Evolutionary conservation across 2,888 invertebrate species (phyloP).

Genomic region (Yponomeuta plumbellus): DNA sequence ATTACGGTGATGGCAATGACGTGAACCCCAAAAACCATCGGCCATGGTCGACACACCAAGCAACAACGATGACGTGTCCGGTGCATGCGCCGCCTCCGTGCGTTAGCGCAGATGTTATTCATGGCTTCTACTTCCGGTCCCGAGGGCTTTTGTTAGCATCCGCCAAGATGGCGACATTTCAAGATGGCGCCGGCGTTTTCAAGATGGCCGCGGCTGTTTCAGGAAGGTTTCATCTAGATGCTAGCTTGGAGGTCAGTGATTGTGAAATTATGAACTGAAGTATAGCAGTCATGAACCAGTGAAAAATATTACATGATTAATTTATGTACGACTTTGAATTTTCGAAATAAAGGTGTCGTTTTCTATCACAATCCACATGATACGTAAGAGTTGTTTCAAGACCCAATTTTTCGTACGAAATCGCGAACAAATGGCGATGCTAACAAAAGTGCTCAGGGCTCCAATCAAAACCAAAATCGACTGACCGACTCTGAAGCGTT

Average conservation of each 20-base stretch:
- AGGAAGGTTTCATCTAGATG: no score
- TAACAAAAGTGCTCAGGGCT: not conserved
- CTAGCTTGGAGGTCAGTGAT: no score
- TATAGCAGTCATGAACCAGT: no score
- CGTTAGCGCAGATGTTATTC: constrained; percentile 1
- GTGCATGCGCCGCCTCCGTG: constrained; percentile 11
- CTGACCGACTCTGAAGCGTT: constrained; percentile 65
- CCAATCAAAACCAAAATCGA: constrained; percentile 28
- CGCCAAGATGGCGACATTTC: not conserved
- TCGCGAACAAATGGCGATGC: not conserved
- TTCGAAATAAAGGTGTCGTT: no score
- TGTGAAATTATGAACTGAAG: no score
- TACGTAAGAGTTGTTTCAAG: no score
- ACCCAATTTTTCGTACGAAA: no score
- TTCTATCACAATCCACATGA: no score
- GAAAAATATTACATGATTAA: no score
- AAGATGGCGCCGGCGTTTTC: not conserved
- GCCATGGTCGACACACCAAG: constrained; percentile 1
- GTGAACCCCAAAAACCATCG: not conserved
- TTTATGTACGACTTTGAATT: no score
- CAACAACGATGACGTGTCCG: constrained; percentile 9
- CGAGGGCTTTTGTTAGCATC: not conserved
- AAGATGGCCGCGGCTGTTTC: not conserved
- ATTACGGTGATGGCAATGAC: not conserved
- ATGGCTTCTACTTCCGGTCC: not conserved